Evolutionary conservation across 2,113 vertebrate genomes (phyloP), one percentile per base, ranked within the genome.

Genomic region (Oncorhynchus kisutch): DNA sequence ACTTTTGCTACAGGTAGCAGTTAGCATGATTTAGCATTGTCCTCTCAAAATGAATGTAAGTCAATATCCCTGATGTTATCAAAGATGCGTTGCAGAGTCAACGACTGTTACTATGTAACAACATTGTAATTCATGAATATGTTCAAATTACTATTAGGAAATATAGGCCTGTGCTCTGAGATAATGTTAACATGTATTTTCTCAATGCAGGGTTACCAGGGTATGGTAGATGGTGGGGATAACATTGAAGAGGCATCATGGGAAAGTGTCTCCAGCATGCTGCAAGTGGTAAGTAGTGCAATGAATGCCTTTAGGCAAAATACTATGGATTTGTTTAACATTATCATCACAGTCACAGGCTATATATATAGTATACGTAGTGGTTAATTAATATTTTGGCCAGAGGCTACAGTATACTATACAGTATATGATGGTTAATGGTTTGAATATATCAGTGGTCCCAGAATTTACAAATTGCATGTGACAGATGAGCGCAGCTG

Each of bases 191-290:
- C 31, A 1, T 68, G 22, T n/a, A 14, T 14, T 20, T 68, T 8
- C 0, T 34, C 18, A 6, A 16, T 39, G 16, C 89, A 99, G 98
- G 98, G 98, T 16, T 99, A 99, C 91, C 96, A 99, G 86, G 98
- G 98, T 60, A 95, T 99, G 96, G 97, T 99, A 78, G 97, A 99
- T 16, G 98, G 98, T 1, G 96, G 95, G 11, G 91, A 95, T n/a
- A 96, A 99, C 82, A 98, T 99, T 62, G 85, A 87, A 39, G 97
- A 99, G 89, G 97, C 97, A 20, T 82, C 91, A 0, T 99, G 98
- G 98, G 97, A 99, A 85, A 95, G 95, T 25, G 97, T 99, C 76
- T 99, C 98, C 34, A 99, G 96, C 90, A 99, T 99, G 91, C 88
- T 99, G 1, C 98, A 99, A 94, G 91, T 99, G 94, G 98, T 99